A percentile compares a stretch with the other conserved stretches of the same genome.
phyloP scores from a whole-genome alignment of 2,113 vertebrate genomes.

The Gadus macrocephalus region DNA sequence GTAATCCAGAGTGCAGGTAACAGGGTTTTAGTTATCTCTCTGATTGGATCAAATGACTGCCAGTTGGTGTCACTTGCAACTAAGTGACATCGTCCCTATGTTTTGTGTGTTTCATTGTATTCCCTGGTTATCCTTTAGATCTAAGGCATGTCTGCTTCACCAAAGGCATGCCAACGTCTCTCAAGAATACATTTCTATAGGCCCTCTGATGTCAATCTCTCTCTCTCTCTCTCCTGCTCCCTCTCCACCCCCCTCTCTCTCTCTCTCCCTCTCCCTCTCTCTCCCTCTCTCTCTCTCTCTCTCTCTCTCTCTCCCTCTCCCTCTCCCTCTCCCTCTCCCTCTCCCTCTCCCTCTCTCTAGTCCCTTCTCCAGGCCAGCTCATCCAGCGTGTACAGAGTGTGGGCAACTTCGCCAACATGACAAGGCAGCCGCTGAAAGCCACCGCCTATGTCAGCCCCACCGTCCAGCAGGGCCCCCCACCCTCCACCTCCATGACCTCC shows the following conservation, averaged over 20 bases:
- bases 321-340: neutral
- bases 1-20: no score
- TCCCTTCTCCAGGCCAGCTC: slow-evolving; percentile 89
- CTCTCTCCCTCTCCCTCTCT: neutral
- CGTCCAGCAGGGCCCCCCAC: slow-evolving; percentile 82
- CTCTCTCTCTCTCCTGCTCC: neutral
- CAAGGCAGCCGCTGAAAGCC: slow-evolving; percentile 86
- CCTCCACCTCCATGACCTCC: slow-evolving; percentile 45
- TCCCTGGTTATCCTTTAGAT: no score
- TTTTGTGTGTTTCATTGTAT: no score
- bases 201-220: no score
- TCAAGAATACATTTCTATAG: no score
- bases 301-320: neutral
- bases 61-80: no score
- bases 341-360: slow-evolving; percentile 53
- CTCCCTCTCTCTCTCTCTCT: slow-evolving; percentile 11
- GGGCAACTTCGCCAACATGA: slow-evolving; percentile 83
- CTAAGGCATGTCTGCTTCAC: no score
- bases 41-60: no score
- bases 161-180: no score
- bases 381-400: slow-evolving; percentile 89
- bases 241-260: neutral
- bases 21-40: no score
- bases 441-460: slow-evolving; percentile 97
- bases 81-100: no score